Percentiles rank a stretch among this genome's conserved stretches.
phyloP scores from a whole-genome alignment of 2,797 vertebrate species.

The Gallinago solitaria region DNA sequence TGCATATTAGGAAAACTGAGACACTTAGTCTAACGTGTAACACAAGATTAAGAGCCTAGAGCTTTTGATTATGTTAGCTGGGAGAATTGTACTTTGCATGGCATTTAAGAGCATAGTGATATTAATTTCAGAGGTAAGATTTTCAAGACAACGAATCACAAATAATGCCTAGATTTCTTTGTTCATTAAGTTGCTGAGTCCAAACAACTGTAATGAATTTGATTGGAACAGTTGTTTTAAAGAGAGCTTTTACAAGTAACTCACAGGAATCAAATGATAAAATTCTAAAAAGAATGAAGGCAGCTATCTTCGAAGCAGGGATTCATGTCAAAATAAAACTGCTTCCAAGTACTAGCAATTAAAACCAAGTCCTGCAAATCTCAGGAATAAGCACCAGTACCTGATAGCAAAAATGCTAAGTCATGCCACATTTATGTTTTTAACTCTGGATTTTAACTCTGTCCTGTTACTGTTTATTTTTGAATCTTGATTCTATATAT shows the following conservation, averaged over 20 bases:
- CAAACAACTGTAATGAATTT: not conserved
- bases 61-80: fast-evolving
- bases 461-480: not conserved
- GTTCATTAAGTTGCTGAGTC: not conserved
- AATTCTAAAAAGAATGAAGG: not conserved
- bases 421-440: too few species aligned
- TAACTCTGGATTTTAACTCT: too few species aligned
- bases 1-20: not conserved
- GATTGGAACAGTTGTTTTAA: not conserved
- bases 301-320: not conserved
- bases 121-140: not conserved
- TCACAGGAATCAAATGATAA: not conserved
- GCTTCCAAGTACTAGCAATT: not conserved
- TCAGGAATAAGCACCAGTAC: not conserved
- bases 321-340: not conserved
- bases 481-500: not conserved
- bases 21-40: not conserved
- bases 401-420: not conserved
- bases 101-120: not conserved
- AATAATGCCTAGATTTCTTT: not conserved
- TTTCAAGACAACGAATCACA: not conserved
- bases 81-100: not conserved
- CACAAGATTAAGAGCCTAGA: not conserved
- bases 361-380: not conserved
- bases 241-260: not conserved